Percentiles rank a stretch among this genome's conserved stretches.
phyloP scores from a whole-genome alignment of 2,888 invertebrate species.

The Torymus auratus region DNA sequence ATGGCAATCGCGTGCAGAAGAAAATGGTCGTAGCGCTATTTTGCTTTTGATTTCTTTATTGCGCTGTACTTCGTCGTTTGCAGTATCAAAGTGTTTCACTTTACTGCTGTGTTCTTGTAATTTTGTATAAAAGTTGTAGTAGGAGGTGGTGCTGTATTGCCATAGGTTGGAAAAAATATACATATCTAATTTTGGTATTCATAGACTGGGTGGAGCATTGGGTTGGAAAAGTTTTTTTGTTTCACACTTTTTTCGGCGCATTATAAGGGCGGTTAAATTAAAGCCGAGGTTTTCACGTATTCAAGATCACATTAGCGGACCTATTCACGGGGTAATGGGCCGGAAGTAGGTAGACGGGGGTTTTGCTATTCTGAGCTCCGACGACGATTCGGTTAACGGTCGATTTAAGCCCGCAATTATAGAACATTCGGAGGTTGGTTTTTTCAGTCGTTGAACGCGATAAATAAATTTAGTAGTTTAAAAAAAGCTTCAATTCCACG shows the following conservation, averaged over 20 bases:
- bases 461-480: background rate
- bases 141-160: too few species aligned
- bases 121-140: too few species aligned
- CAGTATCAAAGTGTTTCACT: too few species aligned
- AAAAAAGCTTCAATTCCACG: background rate
- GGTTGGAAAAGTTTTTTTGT: background rate
- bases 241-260: background rate
- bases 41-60: too few species aligned
- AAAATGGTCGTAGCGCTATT: too few species aligned
- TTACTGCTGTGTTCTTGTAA: too few species aligned
- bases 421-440: conserved; percentile 25
- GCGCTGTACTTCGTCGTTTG: too few species aligned
- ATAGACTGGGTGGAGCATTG: too few species aligned
- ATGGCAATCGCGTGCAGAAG: too few species aligned
- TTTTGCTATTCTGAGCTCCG: conserved; percentile 13
- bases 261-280: conserved; percentile 37
- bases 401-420: conserved; percentile 47
- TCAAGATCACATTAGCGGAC: conserved; percentile 42
- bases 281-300: conserved; percentile 1
- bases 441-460: background rate
- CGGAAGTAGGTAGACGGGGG: conserved; percentile 51
- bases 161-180: too few species aligned
- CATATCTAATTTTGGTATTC: too few species aligned
- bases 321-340: conserved; percentile 48
- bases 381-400: conserved; percentile 26